A percentile compares a stretch with the other conserved stretches of the same genome.
Conservation (phyloP, 2,888 invertebrate species). For the Drepanosiphum platanoidis region DNA sequence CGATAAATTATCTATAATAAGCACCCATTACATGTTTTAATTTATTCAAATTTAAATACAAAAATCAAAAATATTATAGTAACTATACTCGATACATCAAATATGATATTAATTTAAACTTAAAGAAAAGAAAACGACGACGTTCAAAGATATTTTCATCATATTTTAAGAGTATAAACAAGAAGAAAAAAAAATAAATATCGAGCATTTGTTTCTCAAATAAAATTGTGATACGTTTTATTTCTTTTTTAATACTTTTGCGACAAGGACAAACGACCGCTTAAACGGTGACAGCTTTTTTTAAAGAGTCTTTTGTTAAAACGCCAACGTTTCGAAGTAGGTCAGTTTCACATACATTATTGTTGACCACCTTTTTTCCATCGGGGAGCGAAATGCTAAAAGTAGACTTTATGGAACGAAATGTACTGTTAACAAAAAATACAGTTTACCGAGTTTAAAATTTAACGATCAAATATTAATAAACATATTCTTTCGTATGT, state of each 20-base stretch:
- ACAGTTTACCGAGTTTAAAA: neutral
- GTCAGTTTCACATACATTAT: slow-evolving; percentile 31
- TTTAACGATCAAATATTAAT: neutral
- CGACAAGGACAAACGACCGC: slow-evolving; percentile 53
- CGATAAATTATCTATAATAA: too few relatives aligned
- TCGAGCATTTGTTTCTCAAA: neutral
- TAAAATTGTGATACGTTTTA: slow-evolving; percentile 41
- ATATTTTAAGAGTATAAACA: too few relatives aligned
- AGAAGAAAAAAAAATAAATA: too few relatives aligned
- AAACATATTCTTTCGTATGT: too few relatives aligned
- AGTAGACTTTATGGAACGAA: neutral
- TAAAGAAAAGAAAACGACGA: too few relatives aligned
- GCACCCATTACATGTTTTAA: too few relatives aligned
- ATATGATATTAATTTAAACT: slow-evolving; percentile 23
- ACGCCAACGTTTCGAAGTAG: slow-evolving; percentile 45
- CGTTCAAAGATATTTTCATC: too few relatives aligned
- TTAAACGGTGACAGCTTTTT: slow-evolving; percentile 52
- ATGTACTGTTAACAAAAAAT: too few relatives aligned
- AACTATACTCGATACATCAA: neutral
- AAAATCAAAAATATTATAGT: neutral
- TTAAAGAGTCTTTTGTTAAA: slow-evolving; percentile 53
- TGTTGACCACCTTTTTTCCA: neutral
- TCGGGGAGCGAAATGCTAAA: neutral
- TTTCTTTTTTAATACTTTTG: slow-evolving; percentile 42
- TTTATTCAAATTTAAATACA: neutral